Percentiles rank a stretch among this genome's conserved stretches.
Evolutionary conservation across 1,140 invertebrate genomes (phyloP).

Genomic region (Halictus rubicundus): DNA sequence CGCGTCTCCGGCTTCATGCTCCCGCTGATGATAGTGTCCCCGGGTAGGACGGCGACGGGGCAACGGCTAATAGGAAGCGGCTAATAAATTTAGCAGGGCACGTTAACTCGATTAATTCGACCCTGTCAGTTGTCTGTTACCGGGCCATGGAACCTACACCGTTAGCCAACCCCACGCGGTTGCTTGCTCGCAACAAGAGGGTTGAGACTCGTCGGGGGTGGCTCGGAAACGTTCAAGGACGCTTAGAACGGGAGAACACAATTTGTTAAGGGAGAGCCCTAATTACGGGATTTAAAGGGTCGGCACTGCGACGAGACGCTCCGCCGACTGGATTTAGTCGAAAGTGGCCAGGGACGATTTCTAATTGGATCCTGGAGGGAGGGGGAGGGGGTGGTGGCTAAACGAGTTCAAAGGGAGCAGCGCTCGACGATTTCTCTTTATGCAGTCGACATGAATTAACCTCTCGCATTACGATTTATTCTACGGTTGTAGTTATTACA

Average conservation of each 20-base stretch:
- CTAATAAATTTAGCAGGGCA: slow-evolving; percentile 63
- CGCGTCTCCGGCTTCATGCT: neutral
- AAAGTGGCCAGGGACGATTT: neutral
- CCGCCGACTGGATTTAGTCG: neutral
- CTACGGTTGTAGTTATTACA: no score
- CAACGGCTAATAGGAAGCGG: slow-evolving; percentile 61
- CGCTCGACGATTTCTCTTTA: no score
- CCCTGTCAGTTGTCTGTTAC: slow-evolving; percentile 1
- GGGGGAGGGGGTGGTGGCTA: no score
- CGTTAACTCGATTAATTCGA: slow-evolving; percentile 63
- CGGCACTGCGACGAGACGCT: neutral
- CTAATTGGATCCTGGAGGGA: neutral
- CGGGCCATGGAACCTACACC: neutral
- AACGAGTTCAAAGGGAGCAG: no score
- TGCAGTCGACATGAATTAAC: no score
- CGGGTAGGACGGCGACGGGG: slow-evolving; percentile 5
- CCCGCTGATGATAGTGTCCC: slow-evolving; percentile 15
- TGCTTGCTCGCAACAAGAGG: neutral
- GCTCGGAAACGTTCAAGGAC: slow-evolving; percentile 7
- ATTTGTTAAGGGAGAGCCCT: slow-evolving; percentile 18
- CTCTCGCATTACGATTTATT: no score
- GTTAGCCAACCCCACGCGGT: neutral
- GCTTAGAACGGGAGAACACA: slow-evolving; percentile 23
- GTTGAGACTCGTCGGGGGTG: neutral
- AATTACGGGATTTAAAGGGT: slow-evolving; percentile 37